Percentiles rank a stretch among this genome's conserved stretches.
Conservation (phyloP, 2,797 vertebrate species). For the Phataginus tetradactyla region DNA sequence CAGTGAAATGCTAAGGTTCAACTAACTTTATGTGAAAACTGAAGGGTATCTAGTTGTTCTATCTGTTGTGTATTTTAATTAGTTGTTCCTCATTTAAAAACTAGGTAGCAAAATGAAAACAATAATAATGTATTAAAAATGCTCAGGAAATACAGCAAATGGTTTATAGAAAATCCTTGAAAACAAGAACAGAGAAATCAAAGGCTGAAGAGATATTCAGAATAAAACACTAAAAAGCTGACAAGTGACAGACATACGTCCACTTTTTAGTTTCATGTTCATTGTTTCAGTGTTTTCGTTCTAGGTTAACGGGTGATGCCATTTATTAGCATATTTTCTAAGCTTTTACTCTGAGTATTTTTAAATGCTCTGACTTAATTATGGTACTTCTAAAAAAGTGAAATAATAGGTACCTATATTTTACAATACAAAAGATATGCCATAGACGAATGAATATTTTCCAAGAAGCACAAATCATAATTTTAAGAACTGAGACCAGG, state of each 20-base stretch:
- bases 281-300: background rate
- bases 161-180: background rate
- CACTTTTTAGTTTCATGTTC: background rate
- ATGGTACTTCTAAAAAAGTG: background rate
- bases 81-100: slow-evolving; percentile 52
- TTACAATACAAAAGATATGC: background rate
- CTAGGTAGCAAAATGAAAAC: slow-evolving; percentile 33
- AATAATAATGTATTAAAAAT: slow-evolving; percentile 32
- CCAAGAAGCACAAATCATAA: background rate
- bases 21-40: slow-evolving; percentile 55
- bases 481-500: background rate
- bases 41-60: slow-evolving; percentile 54
- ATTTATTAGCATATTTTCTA: background rate
- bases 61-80: slow-evolving; percentile 63
- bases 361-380: background rate
- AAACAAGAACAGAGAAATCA: background rate
- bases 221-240: background rate
- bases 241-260: background rate
- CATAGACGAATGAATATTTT: background rate
- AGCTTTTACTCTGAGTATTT: background rate
- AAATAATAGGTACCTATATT: slow-evolving; percentile 5
- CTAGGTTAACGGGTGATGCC: background rate
- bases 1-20: slow-evolving; percentile 61
- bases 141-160: background rate
- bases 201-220: background rate